These are phyloP conservation scores for Trachelus stipa DNA, from an alignment of 2,888 invertebrate species.

Conservation along the genomic window DNA sequence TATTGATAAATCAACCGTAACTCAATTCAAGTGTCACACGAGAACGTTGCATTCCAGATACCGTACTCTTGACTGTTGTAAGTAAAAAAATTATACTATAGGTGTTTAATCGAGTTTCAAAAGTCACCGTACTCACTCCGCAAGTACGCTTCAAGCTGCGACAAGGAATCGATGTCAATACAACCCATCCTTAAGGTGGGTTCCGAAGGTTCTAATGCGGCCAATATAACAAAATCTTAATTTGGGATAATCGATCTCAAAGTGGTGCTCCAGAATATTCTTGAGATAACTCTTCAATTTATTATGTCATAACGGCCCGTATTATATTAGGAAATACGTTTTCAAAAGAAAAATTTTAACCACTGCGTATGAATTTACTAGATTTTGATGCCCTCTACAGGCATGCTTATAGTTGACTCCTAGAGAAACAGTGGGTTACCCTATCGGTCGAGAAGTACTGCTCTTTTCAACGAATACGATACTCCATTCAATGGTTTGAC, in stretches of 20 bases:
- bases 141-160: not conserved
- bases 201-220: not conserved
- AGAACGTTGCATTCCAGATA: conserved; percentile 29
- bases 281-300: not conserved
- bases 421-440: not conserved
- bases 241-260: not conserved
- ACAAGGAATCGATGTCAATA: not conserved
- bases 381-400: not conserved
- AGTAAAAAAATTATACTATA: conserved; percentile 8
- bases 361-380: not conserved
- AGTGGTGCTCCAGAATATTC: not conserved
- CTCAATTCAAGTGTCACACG: conserved; percentile 43
- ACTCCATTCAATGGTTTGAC: too few species aligned
- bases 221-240: not conserved
- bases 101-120: conserved; percentile 17
- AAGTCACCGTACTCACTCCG: conserved; percentile 3
- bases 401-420: not conserved
- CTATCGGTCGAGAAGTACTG: not conserved
- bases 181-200: not conserved
- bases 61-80: conserved; percentile 20
- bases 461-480: too few species aligned
- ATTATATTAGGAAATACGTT: not conserved
- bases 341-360: not conserved
- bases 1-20: conserved; percentile 45
- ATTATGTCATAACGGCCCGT: not conserved